Evolutionary conservation across 2,113 vertebrate species (phyloP), one percentile per base, ranked within the genome.

Genomic region (Mustela nigripes): DNA sequence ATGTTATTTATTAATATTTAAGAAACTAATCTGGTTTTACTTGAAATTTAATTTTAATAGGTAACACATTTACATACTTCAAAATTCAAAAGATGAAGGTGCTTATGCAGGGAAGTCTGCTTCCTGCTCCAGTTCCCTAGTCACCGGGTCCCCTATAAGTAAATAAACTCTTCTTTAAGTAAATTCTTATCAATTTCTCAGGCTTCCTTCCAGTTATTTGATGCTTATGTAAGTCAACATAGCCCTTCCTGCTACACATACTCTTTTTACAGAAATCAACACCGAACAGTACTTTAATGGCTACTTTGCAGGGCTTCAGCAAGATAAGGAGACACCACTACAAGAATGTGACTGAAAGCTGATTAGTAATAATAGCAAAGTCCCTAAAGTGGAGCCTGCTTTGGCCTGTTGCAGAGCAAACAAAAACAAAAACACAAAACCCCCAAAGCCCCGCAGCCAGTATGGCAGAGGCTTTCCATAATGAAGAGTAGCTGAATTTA

Each of bases 61-160:
- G 36, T 67, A 83, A 89, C 31, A 78, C 11, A 84, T 88, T 96
- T 56, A 71, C 42, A 84, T 21, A 26, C 19, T 60, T 79, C 69
- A 84, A 69, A 88, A 79, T 79, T 96, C 50, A 83, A 79, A 93
- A 92, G 36, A 22, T 71, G 39, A 92, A 65, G 11, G 10, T 42
- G 11, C 11, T 56, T 78, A 16, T n/a, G 58, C n/a, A 31, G 11
- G 21, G 45, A 56, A 56, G 11, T 65, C n/a, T 63, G 42, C 71
- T 95, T 86, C 53, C n/a, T 26, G 19, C 53, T 81, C 10, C 56
- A 88, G 26, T 36, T 88, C 11, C 26, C 53, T 9, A 4, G 28
- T 82, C 56, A 89, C 33, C 45, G 4, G 18, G 22, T 69, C 26
- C 11, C 12, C 15, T n/a, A 6, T 53, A 53, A 53, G 53, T 53